Evolutionary conservation across 2,113 vertebrate species (phyloP).

Genomic region (Phyllostomus discolor): DNA sequence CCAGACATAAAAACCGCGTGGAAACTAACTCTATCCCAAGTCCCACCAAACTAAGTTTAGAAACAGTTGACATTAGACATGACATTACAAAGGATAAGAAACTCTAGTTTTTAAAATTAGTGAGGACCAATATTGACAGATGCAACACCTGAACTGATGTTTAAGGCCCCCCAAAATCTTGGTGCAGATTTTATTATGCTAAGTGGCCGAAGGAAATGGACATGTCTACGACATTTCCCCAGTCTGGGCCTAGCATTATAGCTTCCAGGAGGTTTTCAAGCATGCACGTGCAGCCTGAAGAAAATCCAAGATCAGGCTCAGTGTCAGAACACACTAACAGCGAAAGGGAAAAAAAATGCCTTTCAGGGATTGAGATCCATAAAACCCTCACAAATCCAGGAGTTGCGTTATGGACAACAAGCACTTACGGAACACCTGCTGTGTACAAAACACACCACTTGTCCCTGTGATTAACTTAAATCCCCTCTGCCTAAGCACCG

Average conservation of each 20-base stretch:
- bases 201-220: background rate
- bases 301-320: background rate
- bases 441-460: background rate
- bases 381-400: background rate
- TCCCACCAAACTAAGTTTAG: background rate
- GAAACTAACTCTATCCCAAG: background rate
- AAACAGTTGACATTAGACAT: background rate
- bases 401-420: background rate
- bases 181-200: background rate
- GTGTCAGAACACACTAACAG: background rate
- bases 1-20: background rate
- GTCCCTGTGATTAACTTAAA: constrained; percentile 44
- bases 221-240: background rate
- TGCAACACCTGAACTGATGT: background rate
- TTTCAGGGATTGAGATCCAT: constrained; percentile 13
- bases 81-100: background rate
- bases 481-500: constrained; percentile 1
- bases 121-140: background rate
- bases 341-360: background rate
- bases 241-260: background rate
- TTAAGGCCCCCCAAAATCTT: background rate
- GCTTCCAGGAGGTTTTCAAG: background rate
- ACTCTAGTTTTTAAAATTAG: background rate
- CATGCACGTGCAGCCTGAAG: background rate
- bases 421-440: constrained; percentile 23